A percentile compares a stretch with the other conserved stretches of the same genome.
Conservation (phyloP, 2,113 vertebrate genomes). For the Istiophorus platypterus region DNA sequence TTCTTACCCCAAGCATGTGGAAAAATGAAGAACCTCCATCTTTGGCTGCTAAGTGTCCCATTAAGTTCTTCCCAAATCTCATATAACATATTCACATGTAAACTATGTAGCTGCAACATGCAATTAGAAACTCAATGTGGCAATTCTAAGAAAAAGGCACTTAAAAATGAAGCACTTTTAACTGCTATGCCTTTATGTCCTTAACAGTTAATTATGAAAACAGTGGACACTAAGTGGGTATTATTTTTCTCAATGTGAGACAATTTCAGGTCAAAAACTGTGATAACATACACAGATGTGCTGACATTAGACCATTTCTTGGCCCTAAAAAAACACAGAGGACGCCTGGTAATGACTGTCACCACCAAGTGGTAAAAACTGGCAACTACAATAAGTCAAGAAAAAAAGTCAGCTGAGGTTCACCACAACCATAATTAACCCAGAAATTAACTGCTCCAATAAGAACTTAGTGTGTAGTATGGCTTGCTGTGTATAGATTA, state of each 20-base stretch:
- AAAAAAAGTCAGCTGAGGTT: background rate
- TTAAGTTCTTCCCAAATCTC: background rate
- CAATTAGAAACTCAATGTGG: constrained; percentile 33
- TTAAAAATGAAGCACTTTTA: constrained; percentile 23
- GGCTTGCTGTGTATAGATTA: background rate
- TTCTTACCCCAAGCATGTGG: background rate
- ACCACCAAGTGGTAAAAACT: constrained; percentile 55
- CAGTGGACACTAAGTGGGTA: constrained; percentile 8
- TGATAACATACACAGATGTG: constrained; percentile 5
- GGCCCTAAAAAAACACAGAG: background rate
- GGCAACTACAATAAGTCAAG: constrained; percentile 32
- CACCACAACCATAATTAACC: constrained; percentile 23
- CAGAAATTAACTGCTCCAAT: constrained; percentile 24
- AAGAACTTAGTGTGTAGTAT: constrained; percentile 9
- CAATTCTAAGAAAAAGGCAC: constrained; percentile 27
- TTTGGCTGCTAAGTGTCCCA: background rate
- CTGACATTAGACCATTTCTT: constrained; percentile 9
- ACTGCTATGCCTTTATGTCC: constrained; percentile 27
- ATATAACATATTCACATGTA: background rate
- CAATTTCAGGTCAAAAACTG: constrained; percentile 16
- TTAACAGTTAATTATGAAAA: constrained; percentile 30
- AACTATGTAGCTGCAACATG: constrained; percentile 7
- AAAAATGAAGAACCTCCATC: background rate
- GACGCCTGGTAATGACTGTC: constrained; percentile 6
- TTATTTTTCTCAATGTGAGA: constrained; percentile 77